A percentile compares a stretch with the other conserved stretches of the same genome.
phyloP scores from a whole-genome alignment of 2,113 vertebrate species.

The Choloepus hoffmanni region DNA sequence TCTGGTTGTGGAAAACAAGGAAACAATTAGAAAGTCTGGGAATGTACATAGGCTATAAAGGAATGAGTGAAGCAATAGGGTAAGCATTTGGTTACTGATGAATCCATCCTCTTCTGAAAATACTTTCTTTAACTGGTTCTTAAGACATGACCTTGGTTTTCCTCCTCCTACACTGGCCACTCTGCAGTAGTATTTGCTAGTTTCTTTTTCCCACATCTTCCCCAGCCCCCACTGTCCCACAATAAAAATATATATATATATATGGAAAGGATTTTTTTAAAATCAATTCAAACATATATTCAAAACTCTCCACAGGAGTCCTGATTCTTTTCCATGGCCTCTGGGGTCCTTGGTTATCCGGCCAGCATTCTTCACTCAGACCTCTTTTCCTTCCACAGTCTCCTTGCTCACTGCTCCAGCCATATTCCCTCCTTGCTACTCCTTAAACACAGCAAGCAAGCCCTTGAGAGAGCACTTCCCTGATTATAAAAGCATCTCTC shows the following conservation, averaged over 20 bases:
- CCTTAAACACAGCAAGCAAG: not conserved
- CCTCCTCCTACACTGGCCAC: not conserved
- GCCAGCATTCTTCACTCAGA: not conserved
- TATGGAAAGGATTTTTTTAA: not conserved
- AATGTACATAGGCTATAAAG: not conserved
- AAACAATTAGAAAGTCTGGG: not conserved
- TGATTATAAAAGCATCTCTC: not conserved
- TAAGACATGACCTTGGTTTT: not conserved
- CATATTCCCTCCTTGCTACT: not conserved
- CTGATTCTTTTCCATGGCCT: not conserved
- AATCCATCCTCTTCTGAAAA: not conserved
- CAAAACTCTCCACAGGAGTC: not conserved
- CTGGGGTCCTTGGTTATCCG: not conserved
- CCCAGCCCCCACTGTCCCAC: not conserved
- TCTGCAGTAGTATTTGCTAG: not conserved
- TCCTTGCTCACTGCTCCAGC: not conserved
- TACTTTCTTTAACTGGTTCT: not conserved
- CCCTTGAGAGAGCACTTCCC: not conserved
- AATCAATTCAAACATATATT: not conserved
- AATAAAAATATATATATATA: not conserved
- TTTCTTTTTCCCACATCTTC: not conserved
- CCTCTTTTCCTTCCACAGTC: not conserved
- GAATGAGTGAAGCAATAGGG: not conserved
- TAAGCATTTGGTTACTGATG: not conserved
- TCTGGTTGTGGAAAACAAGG: slow-evolving; percentile 40